Evolutionary conservation across 2,797 vertebrate genomes (phyloP).

Genomic region (Saxicola maurus): DNA sequence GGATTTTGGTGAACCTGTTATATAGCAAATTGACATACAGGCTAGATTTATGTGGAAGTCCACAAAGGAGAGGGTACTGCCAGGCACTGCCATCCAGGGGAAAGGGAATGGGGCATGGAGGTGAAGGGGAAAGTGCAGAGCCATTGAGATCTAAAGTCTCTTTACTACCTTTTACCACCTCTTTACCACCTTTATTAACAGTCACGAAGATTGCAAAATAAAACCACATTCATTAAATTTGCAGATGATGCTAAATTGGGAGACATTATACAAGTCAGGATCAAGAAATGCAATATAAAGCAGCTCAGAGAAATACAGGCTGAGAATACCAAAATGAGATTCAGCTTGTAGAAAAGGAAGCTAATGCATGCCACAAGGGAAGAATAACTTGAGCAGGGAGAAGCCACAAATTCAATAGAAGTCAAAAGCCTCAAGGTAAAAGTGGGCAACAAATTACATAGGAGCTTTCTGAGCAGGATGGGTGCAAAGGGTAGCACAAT

Average conservation of each 20-base stretch:
- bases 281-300: slow-evolving; percentile 16
- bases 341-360: slow-evolving; percentile 58
- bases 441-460: neutral
- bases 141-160: neutral
- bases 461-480: neutral
- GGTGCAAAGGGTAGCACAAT: neutral
- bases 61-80: neutral
- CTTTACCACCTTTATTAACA: neutral
- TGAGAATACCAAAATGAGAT: slow-evolving; percentile 52
- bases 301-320: neutral
- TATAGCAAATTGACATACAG: neutral
- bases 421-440: slow-evolving; percentile 31
- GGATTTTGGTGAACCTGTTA: neutral
- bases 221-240: slow-evolving; percentile 30
- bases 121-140: neutral
- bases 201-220: neutral
- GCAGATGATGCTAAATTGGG: slow-evolving; percentile 12
- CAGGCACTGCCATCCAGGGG: neutral
- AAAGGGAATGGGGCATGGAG: neutral
- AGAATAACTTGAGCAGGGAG: slow-evolving; percentile 8
- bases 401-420: slow-evolving; percentile 51
- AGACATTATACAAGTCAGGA: neutral
- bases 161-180: neutral
- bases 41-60: neutral
- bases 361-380: slow-evolving; percentile 32